These are phyloP conservation scores for Tapirus terrestris DNA, from an alignment of 2,113 vertebrate species.

Conservation along the genomic window DNA sequence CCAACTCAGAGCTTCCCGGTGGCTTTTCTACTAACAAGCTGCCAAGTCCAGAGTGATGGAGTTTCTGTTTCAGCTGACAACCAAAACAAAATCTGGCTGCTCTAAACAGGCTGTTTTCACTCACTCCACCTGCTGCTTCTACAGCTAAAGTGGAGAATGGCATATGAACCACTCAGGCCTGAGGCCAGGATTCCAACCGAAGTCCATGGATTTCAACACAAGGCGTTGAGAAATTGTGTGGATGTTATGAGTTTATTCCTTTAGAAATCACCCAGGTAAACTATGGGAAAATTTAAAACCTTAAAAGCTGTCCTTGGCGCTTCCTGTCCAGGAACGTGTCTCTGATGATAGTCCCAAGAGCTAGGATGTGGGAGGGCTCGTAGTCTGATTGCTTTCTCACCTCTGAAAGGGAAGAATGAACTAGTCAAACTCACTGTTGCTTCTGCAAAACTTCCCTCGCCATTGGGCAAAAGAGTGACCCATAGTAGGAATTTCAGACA, in stretches of 20 bases:
- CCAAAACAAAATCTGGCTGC: conserved; percentile 66
- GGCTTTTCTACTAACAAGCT: conserved; percentile 79
- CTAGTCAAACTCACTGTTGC: background rate
- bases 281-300: background rate
- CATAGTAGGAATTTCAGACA: background rate
- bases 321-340: background rate
- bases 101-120: conserved; percentile 56
- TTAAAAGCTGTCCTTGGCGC: background rate
- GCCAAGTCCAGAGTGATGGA: conserved; percentile 72
- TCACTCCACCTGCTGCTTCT: conserved; percentile 64
- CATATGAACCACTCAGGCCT: conserved; percentile 18
- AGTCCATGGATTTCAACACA: background rate
- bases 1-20: conserved; percentile 74
- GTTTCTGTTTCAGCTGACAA: conserved; percentile 72
- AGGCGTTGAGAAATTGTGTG: background rate
- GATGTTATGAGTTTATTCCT: background rate
- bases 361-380: background rate
- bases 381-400: background rate
- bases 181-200: background rate
- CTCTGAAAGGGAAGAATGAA: background rate
- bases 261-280: background rate
- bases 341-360: background rate
- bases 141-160: background rate
- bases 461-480: background rate
- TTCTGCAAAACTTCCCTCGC: background rate